Base-by-base conservation (phyloP, 2,113 vertebrate genomes). In the Podocnemis expansa region DNA sequence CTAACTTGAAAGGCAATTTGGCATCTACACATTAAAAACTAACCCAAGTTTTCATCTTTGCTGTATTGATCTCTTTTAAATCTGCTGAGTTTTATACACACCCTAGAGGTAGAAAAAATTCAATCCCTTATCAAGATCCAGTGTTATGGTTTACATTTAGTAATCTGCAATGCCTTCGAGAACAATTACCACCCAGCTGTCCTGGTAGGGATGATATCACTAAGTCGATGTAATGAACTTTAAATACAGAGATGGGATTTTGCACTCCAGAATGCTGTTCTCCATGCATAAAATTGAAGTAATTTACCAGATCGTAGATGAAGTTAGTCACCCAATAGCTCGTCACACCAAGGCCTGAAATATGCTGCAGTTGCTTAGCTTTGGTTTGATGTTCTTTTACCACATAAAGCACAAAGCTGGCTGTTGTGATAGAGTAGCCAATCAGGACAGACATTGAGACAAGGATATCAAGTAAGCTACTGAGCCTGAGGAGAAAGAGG, bases 271-370 rank as follows among this genome's bases (percentile, higher is more conserved):
- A 76, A 87, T 41, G 12, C 41, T 81, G 10, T 87, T 78, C 91
- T 60, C 73, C 45, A 51, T 84, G 70, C 54, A 49, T 63, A 60
- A 89, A 51, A 90, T 43, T 78, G 86, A 85, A 95, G 84, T 91
- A 86, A 98, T 97, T 98, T 98, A 99, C 99, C 98, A 99, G 98
- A 96, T 99, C 99, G 82, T 99, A 99, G 91, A 99, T 47, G 98
- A 99, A 99, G 98, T 99, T 99, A 78, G 99, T 98, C 82, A 98
- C 93, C 99, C 99, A 99, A 96, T 99, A 99, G 95, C 98, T 98
- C 22, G 98, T 98, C 96, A 99, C 99, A 1, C 99, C 98, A 8
- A 99, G 96, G 95, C 99, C 99, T 19, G 99, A 99, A 85, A 99
- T 99, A 97, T 99, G 99, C 96, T 99, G 99, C 87, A 99, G 96